Base-by-base conservation (phyloP, 2,888 invertebrate species). In the Thelaira solivaga region DNA sequence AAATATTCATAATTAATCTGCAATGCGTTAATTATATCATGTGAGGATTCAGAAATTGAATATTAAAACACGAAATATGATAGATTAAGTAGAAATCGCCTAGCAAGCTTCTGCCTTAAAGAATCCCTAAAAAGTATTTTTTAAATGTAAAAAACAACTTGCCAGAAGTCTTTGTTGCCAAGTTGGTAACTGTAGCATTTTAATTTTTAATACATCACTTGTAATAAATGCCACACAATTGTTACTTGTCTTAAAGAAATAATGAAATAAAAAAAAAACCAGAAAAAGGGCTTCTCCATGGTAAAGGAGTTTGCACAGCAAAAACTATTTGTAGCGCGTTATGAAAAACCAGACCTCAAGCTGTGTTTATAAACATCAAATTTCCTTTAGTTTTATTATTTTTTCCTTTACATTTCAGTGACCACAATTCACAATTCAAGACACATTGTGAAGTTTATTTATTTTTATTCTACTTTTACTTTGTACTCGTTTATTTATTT, bases 361-460 rank as follows among this genome's bases (percentile, higher is more conserved):
- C 73, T 78, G 77, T 55, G 77, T 41, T 8, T 22, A 36, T 26
- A 68, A 57, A 68, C 73, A 68, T 57, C 64, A 73, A 69, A 64
- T 78, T 78, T 78, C 77, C 47, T 64, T 59, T n/a, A n/a, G 26
- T 64, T 47, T 22, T 13, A 41, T 18, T 36, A 34, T 36, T 8
- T 51, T 51, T 43, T 45, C 18, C 43, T 4, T 13, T 49, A 8
- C 45, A 43, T 64, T 65, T 39, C 34, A 49, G 34, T 65, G 57
- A 59, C 65, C 76, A 65, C 65, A 76, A 61, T 65, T 65, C 76
- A 65, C 65, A 76, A 61, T 65, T 65, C 4, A 57, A 69, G 55
- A 65, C 65, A 71, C 26, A 62, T 68, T 62, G 68, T 55, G 8
- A 31, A 43, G 18, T 41, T 41, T 51, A 49, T 71, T 43, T 36